These are phyloP conservation scores for Anhinga rufa DNA, from an alignment of 2,113 vertebrate genomes.

Conservation along the genomic window DNA sequence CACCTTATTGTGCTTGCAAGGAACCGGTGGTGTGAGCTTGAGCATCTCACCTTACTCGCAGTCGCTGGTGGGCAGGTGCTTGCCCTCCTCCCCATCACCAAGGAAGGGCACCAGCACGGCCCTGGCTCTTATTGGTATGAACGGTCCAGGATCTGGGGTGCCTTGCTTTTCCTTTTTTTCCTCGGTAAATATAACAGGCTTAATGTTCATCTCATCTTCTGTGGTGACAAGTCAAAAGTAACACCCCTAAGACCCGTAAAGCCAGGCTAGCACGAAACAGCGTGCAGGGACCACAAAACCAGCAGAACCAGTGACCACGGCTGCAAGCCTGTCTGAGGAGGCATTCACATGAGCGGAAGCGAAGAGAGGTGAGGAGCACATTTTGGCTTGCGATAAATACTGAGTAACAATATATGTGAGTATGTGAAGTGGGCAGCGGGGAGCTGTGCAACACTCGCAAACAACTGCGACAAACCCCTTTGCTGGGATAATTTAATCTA, in stretches of 20 bases:
- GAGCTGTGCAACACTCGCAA: not conserved
- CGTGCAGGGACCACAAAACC: not conserved
- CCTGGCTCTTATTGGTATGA: fast-evolving
- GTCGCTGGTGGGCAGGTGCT: not conserved
- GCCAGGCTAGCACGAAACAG: not conserved
- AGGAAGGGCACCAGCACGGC: not conserved
- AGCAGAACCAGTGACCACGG: not conserved
- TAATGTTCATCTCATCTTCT: not conserved
- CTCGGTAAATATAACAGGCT: not conserved
- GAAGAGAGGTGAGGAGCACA: not conserved
- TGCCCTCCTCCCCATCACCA: not conserved
- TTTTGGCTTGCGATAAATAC: not conserved
- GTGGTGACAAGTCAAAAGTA: not conserved
- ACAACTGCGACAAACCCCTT: not conserved
- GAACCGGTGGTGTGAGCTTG: not conserved
- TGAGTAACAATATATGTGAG: not conserved
- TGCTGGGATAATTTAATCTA: not conserved
- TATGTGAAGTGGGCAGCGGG: not conserved
- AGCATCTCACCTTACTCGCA: not conserved
- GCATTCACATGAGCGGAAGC: not conserved
- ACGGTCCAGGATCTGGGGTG: not conserved
- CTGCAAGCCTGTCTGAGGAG: not conserved
- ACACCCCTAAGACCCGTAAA: not conserved
- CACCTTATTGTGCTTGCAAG: not conserved
- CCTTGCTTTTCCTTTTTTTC: not conserved